phyloP scores from a whole-genome alignment of 2,113 vertebrate species.

The Paralichthys olivaceus region DNA sequence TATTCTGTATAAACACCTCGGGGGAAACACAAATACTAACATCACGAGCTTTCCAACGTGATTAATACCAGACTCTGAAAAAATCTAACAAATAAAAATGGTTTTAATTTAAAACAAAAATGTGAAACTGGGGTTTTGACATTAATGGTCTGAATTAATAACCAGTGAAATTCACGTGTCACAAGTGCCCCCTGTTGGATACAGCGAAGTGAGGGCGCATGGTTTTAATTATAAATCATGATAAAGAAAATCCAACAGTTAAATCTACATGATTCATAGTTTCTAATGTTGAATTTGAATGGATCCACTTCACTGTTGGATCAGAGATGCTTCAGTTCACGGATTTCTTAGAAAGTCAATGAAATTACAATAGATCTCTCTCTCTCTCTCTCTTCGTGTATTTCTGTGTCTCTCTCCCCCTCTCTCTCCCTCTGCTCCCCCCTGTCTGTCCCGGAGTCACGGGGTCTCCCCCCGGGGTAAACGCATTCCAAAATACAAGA shows the following conservation, averaged over 20 bases:
- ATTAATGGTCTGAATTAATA: constrained; percentile 11
- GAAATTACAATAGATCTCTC: background rate
- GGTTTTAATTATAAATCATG: constrained; percentile 41
- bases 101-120: background rate
- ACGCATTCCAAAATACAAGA: constrained; percentile 87
- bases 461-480: constrained; percentile 86
- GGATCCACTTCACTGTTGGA: background rate
- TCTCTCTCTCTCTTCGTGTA: background rate
- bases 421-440: constrained; percentile 27
- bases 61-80: rapidly evolving
- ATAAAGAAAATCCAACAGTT: background rate
- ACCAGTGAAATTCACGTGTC: constrained; percentile 33
- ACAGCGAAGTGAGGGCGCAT: constrained; percentile 5
- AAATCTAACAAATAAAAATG: background rate
- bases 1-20: background rate
- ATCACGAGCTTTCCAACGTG: too few species aligned
- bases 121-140: background rate
- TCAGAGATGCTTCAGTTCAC: too few species aligned
- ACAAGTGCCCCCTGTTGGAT: constrained; percentile 75
- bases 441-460: constrained; percentile 70
- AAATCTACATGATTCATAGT: background rate
- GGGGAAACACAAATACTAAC: background rate
- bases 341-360: constrained; percentile 47
- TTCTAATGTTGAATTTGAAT: background rate
- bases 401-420: constrained; percentile 30